Conservation (phyloP, 2,888 invertebrate species). For the Rhagium mordax region DNA sequence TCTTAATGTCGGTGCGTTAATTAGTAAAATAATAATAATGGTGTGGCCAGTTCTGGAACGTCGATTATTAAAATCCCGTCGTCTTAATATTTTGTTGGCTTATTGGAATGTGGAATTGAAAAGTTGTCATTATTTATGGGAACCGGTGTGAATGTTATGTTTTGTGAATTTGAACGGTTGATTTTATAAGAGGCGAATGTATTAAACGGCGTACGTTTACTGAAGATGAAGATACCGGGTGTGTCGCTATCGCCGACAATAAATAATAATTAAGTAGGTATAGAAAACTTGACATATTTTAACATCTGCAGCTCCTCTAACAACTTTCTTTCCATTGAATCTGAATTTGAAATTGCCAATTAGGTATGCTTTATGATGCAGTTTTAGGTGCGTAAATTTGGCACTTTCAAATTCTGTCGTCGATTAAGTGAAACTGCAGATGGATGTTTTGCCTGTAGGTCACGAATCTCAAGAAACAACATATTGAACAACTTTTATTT, state of each 20-base stretch:
- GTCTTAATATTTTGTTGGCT: not conserved
- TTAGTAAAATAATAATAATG: not conserved
- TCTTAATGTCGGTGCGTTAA: not conserved
- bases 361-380: too few species aligned
- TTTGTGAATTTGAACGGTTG: not conserved
- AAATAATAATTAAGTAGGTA: too few species aligned
- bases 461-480: too few species aligned
- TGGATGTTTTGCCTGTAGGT: too few species aligned
- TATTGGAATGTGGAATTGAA: constrained; percentile 47
- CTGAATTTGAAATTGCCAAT: too few species aligned
- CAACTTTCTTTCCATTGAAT: not conserved
- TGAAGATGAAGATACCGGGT: not conserved
- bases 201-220: not conserved
- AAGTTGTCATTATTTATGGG: constrained; percentile 49
- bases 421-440: too few species aligned
- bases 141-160: constrained; percentile 27
- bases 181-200: not conserved
- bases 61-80: not conserved
- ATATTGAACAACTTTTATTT: too few species aligned
- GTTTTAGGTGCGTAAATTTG: too few species aligned
- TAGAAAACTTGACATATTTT: not conserved
- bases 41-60: constrained; percentile 1
- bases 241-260: not conserved
- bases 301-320: not conserved
- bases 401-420: too few species aligned